Conservation (phyloP, 2,797 vertebrate genomes). For the Schizopygopsis malacanthus region DNA sequence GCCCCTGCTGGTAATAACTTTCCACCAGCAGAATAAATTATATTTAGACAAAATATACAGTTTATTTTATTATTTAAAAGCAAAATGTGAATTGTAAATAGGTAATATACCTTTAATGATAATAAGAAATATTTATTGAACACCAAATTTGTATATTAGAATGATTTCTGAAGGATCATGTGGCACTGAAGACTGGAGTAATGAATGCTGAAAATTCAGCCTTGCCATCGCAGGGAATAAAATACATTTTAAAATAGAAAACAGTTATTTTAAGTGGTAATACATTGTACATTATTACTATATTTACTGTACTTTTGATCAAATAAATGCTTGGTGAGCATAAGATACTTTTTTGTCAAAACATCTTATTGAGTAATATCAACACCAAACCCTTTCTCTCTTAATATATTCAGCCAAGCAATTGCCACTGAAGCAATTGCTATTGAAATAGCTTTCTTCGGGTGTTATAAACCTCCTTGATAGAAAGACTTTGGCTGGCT, state of each 20-base stretch:
- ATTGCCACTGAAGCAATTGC: constrained; percentile 14
- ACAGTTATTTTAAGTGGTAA: neutral
- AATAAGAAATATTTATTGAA: neutral
- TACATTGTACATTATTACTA: neutral
- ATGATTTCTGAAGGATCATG: neutral
- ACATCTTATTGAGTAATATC: neutral
- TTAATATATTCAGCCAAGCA: neutral
- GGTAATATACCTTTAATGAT: neutral
- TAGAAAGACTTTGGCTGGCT: constrained; percentile 2
- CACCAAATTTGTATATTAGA: neutral
- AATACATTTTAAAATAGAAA: neutral
- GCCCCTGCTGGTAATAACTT: neutral
- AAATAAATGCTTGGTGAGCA: neutral
- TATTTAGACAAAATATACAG: neutral
- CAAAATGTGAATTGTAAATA: neutral
- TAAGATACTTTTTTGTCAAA: neutral
- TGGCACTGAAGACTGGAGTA: neutral
- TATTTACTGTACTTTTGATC: neutral
- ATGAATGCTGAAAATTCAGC: neutral
- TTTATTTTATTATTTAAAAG: neutral
- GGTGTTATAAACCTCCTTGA: neutral
- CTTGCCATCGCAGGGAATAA: too few relatives aligned
- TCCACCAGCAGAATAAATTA: neutral
- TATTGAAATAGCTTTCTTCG: neutral
- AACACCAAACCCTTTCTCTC: too few relatives aligned